These are phyloP conservation scores for Sarcophaga caerulescens DNA, from an alignment of 2,888 invertebrate species.

Conservation along the genomic window DNA sequence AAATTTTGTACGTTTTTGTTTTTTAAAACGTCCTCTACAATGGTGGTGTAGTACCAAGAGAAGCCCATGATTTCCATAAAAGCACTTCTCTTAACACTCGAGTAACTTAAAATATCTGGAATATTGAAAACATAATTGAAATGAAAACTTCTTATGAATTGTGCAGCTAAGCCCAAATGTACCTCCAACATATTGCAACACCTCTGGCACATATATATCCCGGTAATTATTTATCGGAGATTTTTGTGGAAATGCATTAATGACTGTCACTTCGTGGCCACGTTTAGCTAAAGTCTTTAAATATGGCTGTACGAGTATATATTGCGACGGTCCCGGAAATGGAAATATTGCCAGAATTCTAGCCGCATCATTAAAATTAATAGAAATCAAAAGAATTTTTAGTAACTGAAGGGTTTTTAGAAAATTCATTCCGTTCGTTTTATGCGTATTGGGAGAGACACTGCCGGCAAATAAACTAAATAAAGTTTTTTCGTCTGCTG, in stretches of 20 bases:
- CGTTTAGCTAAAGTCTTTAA: slow-evolving; percentile 75
- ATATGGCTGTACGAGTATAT: slow-evolving; percentile 73
- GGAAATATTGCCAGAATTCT: slow-evolving; percentile 69
- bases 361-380: slow-evolving; percentile 21
- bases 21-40: slow-evolving; percentile 51
- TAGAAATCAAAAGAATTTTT: neutral
- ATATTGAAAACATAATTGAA: neutral
- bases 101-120: slow-evolving; percentile 70
- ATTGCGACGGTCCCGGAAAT: slow-evolving; percentile 74
- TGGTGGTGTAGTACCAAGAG: neutral
- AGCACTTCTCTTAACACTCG: slow-evolving; percentile 72
- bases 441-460: neutral
- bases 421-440: neutral
- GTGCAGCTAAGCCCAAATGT: neutral
- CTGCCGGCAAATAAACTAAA: neutral
- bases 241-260: slow-evolving; percentile 75
- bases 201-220: slow-evolving; percentile 69
- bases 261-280: slow-evolving; percentile 79
- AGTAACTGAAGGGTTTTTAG: neutral
- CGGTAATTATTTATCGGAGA: slow-evolving; percentile 73
- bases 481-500: neutral
- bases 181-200: slow-evolving; percentile 56
- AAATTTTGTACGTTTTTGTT: slow-evolving; percentile 69
- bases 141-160: neutral
- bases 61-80: slow-evolving; percentile 46